Percentiles rank a stretch among this genome's conserved stretches.
Evolutionary conservation across 2,113 vertebrate genomes (phyloP).

Genomic region (Carassius gibelio): DNA sequence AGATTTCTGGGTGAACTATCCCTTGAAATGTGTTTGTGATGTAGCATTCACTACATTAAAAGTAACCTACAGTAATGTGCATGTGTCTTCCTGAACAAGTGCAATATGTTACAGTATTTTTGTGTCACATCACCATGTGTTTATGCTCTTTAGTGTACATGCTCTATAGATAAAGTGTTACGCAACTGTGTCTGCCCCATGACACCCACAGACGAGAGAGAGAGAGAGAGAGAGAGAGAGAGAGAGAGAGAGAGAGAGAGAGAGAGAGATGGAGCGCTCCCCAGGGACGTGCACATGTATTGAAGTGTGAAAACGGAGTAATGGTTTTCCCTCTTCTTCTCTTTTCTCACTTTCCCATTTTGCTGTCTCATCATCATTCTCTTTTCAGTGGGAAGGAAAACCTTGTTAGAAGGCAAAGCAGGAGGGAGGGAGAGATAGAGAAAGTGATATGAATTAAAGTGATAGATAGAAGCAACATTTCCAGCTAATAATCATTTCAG

Average conservation of each 20-base stretch:
- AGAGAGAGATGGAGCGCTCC: conserved; percentile 24
- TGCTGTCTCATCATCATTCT: conserved; percentile 42
- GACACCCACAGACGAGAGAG: conserved; percentile 32
- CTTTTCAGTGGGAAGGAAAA: conserved; percentile 40
- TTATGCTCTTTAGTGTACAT: background rate
- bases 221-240: conserved; percentile 40
- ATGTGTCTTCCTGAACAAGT: background rate
- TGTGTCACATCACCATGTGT: background rate
- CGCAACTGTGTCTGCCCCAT: background rate
- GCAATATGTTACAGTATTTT: too few species aligned
- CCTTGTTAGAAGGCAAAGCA: conserved; percentile 36
- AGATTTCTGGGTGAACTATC: background rate
- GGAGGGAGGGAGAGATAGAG: conserved; percentile 1
- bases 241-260: conserved; percentile 21
- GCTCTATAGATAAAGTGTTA: background rate
- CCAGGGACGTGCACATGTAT: conserved; percentile 26
- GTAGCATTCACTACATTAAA: background rate
- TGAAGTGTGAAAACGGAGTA: conserved; percentile 50
- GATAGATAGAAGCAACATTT: conserved; percentile 19
- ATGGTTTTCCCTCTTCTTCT: conserved; percentile 34
- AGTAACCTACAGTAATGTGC: background rate
- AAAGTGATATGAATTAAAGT: conserved; percentile 1
- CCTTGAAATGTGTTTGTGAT: background rate
- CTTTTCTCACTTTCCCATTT: conserved; percentile 24
- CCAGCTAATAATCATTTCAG: conserved; percentile 24